Conservation (phyloP, 1,140 invertebrate genomes). For the Drusus annulatus region DNA sequence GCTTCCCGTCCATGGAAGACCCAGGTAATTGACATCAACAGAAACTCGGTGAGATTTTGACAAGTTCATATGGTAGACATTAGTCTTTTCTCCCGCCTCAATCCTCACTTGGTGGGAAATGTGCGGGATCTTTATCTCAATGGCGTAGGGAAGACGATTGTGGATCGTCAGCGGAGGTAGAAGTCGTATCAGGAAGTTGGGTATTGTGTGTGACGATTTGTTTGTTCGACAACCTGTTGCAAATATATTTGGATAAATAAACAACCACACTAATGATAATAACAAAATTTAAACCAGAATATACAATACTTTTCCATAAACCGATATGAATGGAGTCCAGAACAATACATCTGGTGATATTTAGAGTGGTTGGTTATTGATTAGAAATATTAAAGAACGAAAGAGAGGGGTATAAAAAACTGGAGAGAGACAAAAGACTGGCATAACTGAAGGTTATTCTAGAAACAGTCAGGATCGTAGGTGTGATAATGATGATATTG, state of each 20-base stretch:
- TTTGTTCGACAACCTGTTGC: conserved; percentile 61
- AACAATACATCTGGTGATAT: too few relatives aligned
- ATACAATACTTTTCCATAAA: too few relatives aligned
- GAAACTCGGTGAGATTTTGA: conserved; percentile 73
- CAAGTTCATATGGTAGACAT: conserved; percentile 78
- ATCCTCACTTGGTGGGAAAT: conserved; percentile 74
- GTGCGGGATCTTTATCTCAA: conserved; percentile 73
- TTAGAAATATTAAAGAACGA: too few relatives aligned
- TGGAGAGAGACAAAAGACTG: too few relatives aligned
- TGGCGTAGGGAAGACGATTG: conserved; percentile 82
- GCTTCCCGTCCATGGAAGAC: conserved; percentile 79
- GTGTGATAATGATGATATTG: too few relatives aligned
- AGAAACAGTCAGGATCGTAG: too few relatives aligned
- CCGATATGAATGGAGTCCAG: too few relatives aligned
- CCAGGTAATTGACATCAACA: conserved; percentile 80
- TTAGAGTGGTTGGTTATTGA: too few relatives aligned
- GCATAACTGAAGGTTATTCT: too few relatives aligned
- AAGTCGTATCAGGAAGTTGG: conserved; percentile 82
- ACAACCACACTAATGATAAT: too few relatives aligned
- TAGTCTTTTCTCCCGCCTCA: conserved; percentile 81
- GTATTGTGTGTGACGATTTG: conserved; percentile 72
- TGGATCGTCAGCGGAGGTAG: conserved; percentile 82
- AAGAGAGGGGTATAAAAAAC: too few relatives aligned
- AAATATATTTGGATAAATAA: not conserved
- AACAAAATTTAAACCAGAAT: too few relatives aligned